These are phyloP conservation scores for Hydrolagus colliei DNA, from an alignment of 2,797 vertebrate genomes.

Conservation along the genomic window DNA sequence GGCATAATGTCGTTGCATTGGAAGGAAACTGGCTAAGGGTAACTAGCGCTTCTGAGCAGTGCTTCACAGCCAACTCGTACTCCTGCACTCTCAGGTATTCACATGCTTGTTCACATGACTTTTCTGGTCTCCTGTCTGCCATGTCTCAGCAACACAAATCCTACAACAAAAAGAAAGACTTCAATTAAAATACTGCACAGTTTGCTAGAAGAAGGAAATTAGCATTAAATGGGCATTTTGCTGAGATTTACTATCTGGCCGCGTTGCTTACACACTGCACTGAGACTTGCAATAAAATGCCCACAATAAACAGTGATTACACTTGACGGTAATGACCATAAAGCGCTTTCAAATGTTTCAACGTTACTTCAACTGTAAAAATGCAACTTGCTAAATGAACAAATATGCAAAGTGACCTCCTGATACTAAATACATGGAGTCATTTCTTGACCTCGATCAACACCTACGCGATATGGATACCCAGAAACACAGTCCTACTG, in stretches of 20 bases:
- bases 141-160: conserved; percentile 98
- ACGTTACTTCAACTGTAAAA: too few species aligned
- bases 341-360: too few species aligned
- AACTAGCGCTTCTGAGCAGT: conserved; percentile 88
- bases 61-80: conserved; percentile 84
- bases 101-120: conserved; percentile 98
- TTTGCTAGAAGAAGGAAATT: not conserved
- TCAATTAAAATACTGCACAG: not conserved
- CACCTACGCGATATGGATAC: too few species aligned
- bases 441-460: too few species aligned
- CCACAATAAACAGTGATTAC: too few species aligned
- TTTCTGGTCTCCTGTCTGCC: conserved; percentile 98
- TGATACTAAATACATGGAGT: too few species aligned
- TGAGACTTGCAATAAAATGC: not conserved
- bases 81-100: conserved; percentile 89
- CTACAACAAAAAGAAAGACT: conserved; percentile 48
- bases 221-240: not conserved
- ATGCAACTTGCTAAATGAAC: too few species aligned
- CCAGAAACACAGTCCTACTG: too few species aligned
- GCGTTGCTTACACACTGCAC: not conserved
- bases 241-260: not conserved
- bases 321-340: too few species aligned
- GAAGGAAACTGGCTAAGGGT: conserved; percentile 73
- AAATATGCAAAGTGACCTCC: too few species aligned
- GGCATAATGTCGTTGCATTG: conserved; percentile 55